phyloP scores from a whole-genome alignment of 1,140 invertebrate genomes.

The Wasmannia auropunctata region DNA sequence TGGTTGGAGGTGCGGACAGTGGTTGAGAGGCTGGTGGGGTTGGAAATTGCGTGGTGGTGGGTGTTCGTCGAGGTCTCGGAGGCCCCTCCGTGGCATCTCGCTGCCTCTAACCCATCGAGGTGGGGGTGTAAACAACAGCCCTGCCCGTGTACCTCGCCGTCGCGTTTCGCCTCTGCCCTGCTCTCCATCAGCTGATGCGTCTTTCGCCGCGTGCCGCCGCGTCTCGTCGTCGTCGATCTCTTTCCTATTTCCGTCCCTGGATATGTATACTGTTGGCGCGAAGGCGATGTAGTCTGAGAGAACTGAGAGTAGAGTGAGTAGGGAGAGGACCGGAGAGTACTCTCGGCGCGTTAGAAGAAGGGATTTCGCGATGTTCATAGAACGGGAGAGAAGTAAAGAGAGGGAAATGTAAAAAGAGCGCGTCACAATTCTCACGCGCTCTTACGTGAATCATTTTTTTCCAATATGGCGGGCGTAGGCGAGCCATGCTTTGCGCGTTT shows the following conservation, averaged over 20 bases:
- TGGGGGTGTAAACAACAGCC: slow-evolving; percentile 85
- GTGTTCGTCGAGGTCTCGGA: slow-evolving; percentile 81
- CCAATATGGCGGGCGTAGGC: slow-evolving; percentile 75
- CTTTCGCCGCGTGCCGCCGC: slow-evolving; percentile 58
- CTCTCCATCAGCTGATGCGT: slow-evolving; percentile 63
- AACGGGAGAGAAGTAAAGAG: slow-evolving; percentile 60
- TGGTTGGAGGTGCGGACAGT: slow-evolving; percentile 85
- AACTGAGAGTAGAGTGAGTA: too few relatives aligned
- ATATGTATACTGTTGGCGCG: slow-evolving; percentile 7
- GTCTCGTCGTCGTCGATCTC: slow-evolving; percentile 64
- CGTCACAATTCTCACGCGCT: slow-evolving; percentile 45
- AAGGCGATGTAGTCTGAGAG: too few relatives aligned
- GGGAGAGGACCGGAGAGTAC: background rate
- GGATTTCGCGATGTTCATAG: slow-evolving; percentile 54
- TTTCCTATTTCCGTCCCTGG: slow-evolving; percentile 69
- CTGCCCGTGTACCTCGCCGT: slow-evolving; percentile 70
- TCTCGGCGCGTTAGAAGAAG: slow-evolving; percentile 31
- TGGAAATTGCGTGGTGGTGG: slow-evolving; percentile 86
- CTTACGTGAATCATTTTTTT: slow-evolving; percentile 60
- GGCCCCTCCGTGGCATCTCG: slow-evolving; percentile 81
- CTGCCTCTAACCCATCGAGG: slow-evolving; percentile 80
- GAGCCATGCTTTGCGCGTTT: background rate
- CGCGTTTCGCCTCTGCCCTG: slow-evolving; percentile 71
- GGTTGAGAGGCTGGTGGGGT: slow-evolving; percentile 85
- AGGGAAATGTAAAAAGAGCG: slow-evolving; percentile 54